phyloP scores from a whole-genome alignment of 2,797 vertebrate genomes.

The Trachops cirrhosus region DNA sequence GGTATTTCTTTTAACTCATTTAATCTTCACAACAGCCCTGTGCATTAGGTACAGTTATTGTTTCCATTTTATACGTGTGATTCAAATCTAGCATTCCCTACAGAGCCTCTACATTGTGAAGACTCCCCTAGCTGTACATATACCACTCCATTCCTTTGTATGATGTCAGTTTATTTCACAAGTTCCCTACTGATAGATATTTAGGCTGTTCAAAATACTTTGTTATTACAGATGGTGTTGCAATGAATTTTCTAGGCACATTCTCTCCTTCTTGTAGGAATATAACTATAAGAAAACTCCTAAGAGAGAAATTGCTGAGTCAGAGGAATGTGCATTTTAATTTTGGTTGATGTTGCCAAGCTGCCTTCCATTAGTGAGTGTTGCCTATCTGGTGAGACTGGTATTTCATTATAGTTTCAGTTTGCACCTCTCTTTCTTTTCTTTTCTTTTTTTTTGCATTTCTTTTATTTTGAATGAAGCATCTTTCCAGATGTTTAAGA shows the following conservation, averaged over 20 bases:
- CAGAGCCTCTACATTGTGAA: neutral
- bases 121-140: neutral
- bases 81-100: neutral
- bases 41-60: neutral
- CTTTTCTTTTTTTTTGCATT: neutral
- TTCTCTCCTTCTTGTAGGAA: neutral
- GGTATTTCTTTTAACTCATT: conserved; percentile 16
- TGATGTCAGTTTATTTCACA: neutral
- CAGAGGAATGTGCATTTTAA: neutral
- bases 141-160: neutral
- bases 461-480: neutral
- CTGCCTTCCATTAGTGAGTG: neutral
- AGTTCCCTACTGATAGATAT: neutral
- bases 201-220: neutral
- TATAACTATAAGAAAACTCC: neutral
- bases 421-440: neutral
- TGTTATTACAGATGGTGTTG: neutral
- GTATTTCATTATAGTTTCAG: neutral
- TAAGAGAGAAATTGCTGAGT: neutral
- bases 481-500: neutral
- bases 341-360: neutral
- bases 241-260: neutral
- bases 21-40: neutral
- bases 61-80: neutral
- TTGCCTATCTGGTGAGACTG: neutral